Percentiles rank a stretch among this genome's conserved stretches.
These are phyloP conservation scores for Leptopilina syphax DNA, from an alignment of 2,888 invertebrate genomes.

Conservation along the genomic window DNA sequence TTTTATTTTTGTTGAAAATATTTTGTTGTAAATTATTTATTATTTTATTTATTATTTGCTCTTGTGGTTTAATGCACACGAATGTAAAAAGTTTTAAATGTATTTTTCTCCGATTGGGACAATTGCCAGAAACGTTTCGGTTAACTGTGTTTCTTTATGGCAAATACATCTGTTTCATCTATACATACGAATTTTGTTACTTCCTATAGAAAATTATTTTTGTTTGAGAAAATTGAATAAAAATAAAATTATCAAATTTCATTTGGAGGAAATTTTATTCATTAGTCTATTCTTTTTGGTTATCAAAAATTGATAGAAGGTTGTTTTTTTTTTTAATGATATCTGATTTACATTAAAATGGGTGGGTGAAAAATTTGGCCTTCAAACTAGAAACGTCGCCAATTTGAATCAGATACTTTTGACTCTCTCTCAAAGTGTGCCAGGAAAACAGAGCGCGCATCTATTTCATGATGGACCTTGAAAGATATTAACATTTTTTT, in stretches of 20 bases:
- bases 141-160: not conserved
- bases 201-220: not conserved
- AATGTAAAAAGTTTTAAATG: not conserved
- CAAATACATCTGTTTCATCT: not conserved
- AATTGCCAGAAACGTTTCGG: not conserved
- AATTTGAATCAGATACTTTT: conserved; percentile 62
- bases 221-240: not conserved
- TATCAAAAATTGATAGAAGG: not conserved
- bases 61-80: too few species aligned
- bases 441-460: conserved; percentile 66
- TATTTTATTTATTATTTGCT: too few species aligned
- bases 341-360: conserved; percentile 12
- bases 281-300: too few species aligned
- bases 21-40: too few species aligned
- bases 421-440: conserved; percentile 65
- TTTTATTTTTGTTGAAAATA: too few species aligned
- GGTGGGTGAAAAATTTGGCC: conserved; percentile 63
- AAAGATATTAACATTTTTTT: conserved; percentile 60
- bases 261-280: not conserved
- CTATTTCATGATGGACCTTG: conserved; percentile 71
- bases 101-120: not conserved
- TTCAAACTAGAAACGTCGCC: conserved; percentile 58
- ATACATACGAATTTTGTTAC: too few species aligned
- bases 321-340: not conserved
- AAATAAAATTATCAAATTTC: not conserved